Percentiles rank a stretch among this genome's conserved stretches.
Evolutionary conservation across 2,113 vertebrate genomes (phyloP).

Genomic region (Tychaedon coryphoeus): DNA sequence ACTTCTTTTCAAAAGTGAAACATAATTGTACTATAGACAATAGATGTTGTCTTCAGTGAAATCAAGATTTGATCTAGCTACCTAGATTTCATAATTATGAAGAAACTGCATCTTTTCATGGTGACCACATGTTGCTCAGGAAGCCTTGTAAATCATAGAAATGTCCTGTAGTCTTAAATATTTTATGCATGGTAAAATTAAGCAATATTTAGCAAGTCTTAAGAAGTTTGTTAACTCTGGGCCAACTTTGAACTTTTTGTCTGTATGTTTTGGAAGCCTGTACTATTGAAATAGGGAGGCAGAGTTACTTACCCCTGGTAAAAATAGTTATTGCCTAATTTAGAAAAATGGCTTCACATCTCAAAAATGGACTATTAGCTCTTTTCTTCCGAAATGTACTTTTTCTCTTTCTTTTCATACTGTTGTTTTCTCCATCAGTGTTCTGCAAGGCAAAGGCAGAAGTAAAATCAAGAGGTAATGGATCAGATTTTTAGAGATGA

Average conservation of each 20-base stretch:
- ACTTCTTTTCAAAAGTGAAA: not conserved
- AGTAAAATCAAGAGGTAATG: not conserved
- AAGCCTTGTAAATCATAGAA: not conserved
- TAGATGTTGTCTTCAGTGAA: not conserved
- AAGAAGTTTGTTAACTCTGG: not conserved
- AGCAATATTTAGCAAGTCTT: not conserved
- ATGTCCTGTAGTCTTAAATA: not conserved
- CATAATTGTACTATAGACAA: not conserved
- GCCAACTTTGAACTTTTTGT: not conserved
- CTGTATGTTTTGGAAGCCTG: not conserved
- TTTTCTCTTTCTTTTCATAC: not conserved
- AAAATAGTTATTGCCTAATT: not conserved
- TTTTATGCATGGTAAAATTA: not conserved
- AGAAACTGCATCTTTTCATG: not conserved
- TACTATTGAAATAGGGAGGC: not conserved
- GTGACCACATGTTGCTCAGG: not conserved
- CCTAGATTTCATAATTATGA: not conserved
- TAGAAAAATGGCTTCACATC: not conserved
- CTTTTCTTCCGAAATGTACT: not conserved
- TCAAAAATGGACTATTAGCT: not conserved
- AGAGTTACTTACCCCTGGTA: not conserved
- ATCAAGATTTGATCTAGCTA: not conserved
- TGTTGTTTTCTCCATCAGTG: not conserved
- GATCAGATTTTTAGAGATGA: not conserved
- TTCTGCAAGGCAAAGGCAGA: not conserved